Evolutionary conservation across 2,888 invertebrate species (phyloP), one percentile per base, ranked within the genome.

Genomic region (Orthosia cruda): DNA sequence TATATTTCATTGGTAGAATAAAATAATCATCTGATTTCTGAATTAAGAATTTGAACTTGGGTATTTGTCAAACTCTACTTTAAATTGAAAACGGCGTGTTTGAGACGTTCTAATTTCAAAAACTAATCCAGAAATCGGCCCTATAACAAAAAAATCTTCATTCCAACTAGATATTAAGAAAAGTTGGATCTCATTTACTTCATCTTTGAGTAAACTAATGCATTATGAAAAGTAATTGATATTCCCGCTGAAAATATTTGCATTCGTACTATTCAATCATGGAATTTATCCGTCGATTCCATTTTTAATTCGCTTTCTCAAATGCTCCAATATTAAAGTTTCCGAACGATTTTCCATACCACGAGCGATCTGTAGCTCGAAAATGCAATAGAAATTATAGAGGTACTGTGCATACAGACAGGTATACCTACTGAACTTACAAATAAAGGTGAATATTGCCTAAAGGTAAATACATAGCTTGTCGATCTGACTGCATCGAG

Each of bases 251-350:
- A 59, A 73, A 54, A 64, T 73, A 80, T 75, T 40, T 45, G 9
- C 58, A 64, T 59, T 64, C 20, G 26, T 63, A 80, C 59, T 16
- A 80, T 77, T 80, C 62, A 54, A 80, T 80, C 52, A 16, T 40
- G 11, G n/a, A 74, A 74, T 49, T n/a, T 80, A 64, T 81, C n/a
- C 18, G 11, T 32, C 47, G 15, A 52, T 52, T 62, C 18, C 45
- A 55, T 62, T 80, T 64, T 64, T 49, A 23, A 65, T 66, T 74
- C 40, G 55, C 50, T 32, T 47, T 55, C 74, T 66, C 13, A 47
- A 74, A 74, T 54, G 74, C 54, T 52, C 45, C 9, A 5, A 32
- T 62, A 40, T 54, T 61, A 45, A 71, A 65, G 59, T 61, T 61
- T 65, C 1, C 20, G 52, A 58, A 26, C 15, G 45, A 32, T 74